Conservation (phyloP, 30 jellyfish, hydroid and myxozoan species). For the Aurelia aurita complex sp. Pacific region DNA sequence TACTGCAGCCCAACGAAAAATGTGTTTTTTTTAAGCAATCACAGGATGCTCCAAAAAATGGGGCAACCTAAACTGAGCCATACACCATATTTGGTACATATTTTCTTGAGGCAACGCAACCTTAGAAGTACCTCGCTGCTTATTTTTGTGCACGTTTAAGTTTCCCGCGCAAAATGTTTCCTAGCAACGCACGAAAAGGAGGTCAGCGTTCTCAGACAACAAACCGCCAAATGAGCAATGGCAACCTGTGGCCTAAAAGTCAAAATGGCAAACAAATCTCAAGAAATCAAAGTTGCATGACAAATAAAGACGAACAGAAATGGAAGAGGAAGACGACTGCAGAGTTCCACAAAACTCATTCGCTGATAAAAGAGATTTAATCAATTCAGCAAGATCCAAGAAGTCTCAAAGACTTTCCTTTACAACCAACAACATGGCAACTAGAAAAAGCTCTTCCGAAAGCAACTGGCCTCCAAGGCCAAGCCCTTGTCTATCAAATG, state of each 20-base stretch:
- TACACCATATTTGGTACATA: no score
- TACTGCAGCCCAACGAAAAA: no score
- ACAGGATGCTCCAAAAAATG: no score
- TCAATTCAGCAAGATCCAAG: conserved; percentile 1
- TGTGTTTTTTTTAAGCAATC: no score
- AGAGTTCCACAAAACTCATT: conserved; percentile 69
- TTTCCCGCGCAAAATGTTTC: conserved; percentile 2
- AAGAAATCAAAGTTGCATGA: not conserved
- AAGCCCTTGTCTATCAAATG: no score
- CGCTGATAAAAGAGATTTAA: conserved; percentile 46
- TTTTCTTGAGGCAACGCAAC: no score
- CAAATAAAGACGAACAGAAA: not conserved
- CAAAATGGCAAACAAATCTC: not conserved
- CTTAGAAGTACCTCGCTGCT: no score
- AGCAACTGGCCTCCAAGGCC: no score
- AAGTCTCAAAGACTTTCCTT: conserved; percentile 6
- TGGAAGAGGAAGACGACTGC: conserved; percentile 50
- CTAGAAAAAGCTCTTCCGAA: no score
- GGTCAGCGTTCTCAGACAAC: not conserved
- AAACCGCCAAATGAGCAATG: conserved; percentile 22
- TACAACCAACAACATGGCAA: conserved; percentile 7
- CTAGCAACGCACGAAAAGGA: conserved; percentile 11
- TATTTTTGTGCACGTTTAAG: no score
- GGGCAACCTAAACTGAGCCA: no score
- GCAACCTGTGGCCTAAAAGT: not conserved